Conservation (phyloP, 2,113 vertebrate species). For the Rhinopomastus cyanomelas region DNA sequence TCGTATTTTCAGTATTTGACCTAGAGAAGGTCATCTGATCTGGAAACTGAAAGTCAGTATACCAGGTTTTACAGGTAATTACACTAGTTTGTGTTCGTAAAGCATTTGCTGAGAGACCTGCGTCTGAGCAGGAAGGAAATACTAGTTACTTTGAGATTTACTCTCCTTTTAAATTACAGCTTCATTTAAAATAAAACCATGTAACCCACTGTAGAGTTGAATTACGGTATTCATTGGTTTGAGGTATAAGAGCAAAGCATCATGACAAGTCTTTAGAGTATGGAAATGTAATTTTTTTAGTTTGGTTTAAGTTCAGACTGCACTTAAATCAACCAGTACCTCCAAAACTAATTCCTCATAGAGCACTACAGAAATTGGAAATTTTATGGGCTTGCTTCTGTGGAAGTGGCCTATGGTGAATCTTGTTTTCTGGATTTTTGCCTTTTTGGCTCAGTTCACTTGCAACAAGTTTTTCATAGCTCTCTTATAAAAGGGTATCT, state of each 20-base stretch:
- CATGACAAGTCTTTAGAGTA: neutral
- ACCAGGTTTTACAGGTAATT: neutral
- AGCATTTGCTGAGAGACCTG: neutral
- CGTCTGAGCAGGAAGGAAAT: neutral
- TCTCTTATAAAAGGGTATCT: neutral
- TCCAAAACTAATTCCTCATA: neutral
- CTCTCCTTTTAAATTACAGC: constrained; percentile 11
- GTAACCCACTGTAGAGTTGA: neutral
- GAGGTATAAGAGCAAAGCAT: neutral
- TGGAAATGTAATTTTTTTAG: neutral
- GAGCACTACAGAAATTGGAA: neutral
- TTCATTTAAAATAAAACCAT: constrained; percentile 2
- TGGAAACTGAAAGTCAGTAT: neutral
- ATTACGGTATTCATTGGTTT: neutral
- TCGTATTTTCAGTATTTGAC: neutral
- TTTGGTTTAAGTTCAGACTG: neutral
- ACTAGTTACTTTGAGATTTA: neutral
- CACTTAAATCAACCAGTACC: neutral
- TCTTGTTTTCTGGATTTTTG: neutral
- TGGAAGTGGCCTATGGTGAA: neutral
- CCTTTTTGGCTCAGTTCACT: neutral
- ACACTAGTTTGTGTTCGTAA: neutral
- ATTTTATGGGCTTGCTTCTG: neutral
- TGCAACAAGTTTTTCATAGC: neutral
- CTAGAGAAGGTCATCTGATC: neutral